Conservation (phyloP, 1,140 invertebrate genomes). For the Pantala flavescens region DNA sequence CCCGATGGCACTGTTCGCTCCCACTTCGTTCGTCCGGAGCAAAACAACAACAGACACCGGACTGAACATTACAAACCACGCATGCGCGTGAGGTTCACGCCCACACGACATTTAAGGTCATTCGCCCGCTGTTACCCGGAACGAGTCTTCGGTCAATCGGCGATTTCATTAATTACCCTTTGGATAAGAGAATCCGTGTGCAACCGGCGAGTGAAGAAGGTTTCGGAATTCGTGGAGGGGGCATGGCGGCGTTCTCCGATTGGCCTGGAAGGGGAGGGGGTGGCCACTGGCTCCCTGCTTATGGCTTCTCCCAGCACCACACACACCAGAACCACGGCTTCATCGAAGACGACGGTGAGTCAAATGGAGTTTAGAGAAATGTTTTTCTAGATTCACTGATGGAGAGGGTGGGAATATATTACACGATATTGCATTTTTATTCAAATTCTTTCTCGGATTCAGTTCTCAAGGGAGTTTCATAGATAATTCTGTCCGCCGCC, state of each 20-base stretch:
- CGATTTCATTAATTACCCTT: no score
- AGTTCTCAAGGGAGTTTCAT: no score
- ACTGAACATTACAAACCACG: background rate
- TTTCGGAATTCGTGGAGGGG: background rate
- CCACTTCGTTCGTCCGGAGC: no score
- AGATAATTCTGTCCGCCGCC: no score
- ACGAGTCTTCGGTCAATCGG: background rate
- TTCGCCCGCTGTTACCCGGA: background rate
- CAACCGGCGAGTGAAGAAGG: no score
- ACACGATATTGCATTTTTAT: no score
- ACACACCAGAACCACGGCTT: background rate
- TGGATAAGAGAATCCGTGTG: no score
- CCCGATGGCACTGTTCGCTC: no score
- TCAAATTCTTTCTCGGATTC: no score
- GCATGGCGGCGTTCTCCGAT: background rate
- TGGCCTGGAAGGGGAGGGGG: background rate
- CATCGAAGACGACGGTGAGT: slow-evolving; percentile 8
- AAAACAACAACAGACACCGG: no score
- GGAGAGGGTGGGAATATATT: background rate
- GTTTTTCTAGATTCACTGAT: no score
- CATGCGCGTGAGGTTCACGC: background rate
- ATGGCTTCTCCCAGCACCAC: background rate
- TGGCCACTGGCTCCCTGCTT: background rate
- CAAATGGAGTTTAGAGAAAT: no score
- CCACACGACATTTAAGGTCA: background rate